Evolutionary conservation across 2,113 vertebrate species (phyloP).

Genomic region (Ophiodon elongatus): DNA sequence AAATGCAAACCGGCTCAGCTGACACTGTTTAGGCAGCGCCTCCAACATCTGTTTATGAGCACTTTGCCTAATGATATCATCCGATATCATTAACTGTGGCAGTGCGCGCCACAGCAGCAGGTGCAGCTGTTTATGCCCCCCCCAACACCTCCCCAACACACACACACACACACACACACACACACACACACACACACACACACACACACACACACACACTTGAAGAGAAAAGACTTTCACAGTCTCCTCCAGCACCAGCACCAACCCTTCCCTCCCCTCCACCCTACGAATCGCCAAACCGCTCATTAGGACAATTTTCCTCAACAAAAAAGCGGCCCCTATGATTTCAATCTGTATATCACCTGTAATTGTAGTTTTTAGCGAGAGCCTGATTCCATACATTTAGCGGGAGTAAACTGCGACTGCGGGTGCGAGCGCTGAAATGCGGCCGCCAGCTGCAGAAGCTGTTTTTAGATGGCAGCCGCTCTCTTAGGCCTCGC

Average conservation of each 20-base stretch:
- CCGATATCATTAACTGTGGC: slow-evolving; percentile 99
- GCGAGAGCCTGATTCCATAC: slow-evolving; percentile 99
- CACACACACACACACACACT: slow-evolving; percentile 60
- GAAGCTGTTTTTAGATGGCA: slow-evolving; percentile 94
- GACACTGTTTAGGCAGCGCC: slow-evolving; percentile 99
- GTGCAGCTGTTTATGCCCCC: slow-evolving; percentile 97
- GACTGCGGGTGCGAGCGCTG: slow-evolving; percentile 91
- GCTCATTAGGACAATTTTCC: slow-evolving; percentile 99
- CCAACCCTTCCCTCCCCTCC: slow-evolving; percentile 81
- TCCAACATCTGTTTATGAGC: slow-evolving; percentile 99
- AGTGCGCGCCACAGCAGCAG: slow-evolving; percentile 95
- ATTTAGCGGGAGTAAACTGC: slow-evolving; percentile 94
- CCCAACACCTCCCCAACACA: slow-evolving; percentile 59
- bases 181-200: slow-evolving; percentile 52
- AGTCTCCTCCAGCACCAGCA: slow-evolving; percentile 85
- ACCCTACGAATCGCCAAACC: slow-evolving; percentile 87
- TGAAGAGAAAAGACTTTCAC: slow-evolving; percentile 90
- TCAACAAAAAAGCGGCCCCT: slow-evolving; percentile 95
- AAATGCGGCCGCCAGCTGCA: slow-evolving; percentile 94
- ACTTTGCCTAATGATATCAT: slow-evolving; percentile 99
- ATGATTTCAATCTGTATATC: slow-evolving; percentile 99
- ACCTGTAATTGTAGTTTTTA: slow-evolving; percentile 99
- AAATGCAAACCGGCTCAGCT: slow-evolving; percentile 93
- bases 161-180: slow-evolving; percentile 59
- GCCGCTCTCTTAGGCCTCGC: slow-evolving; percentile 60